Conservation (phyloP, 2,888 invertebrate species). For the Acrocera orbiculus region DNA sequence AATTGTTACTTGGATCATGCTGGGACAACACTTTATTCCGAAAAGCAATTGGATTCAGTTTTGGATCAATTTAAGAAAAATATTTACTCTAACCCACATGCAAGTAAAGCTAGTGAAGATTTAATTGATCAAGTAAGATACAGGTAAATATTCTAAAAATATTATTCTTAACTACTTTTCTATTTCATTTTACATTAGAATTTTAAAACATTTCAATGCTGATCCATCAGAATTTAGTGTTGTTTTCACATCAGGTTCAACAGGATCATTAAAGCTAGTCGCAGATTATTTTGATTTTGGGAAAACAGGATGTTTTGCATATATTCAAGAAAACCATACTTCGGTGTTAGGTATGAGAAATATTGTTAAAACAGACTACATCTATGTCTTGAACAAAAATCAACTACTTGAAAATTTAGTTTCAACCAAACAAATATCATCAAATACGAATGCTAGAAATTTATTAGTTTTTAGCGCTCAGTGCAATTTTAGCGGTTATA, state of each 20-base stretch:
- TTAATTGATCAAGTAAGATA: conserved; percentile 67
- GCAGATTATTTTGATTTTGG: conserved; percentile 61
- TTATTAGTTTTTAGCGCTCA: conserved; percentile 80
- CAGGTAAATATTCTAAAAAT: conserved; percentile 32
- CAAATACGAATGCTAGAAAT: conserved; percentile 28
- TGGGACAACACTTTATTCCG: conserved; percentile 67
- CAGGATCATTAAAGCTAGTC: conserved; percentile 64
- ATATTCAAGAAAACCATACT: conserved; percentile 84
- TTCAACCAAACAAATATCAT: conserved; percentile 7
- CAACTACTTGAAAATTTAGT: conserved; percentile 34
- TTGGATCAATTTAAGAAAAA: conserved; percentile 48
- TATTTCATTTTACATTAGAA: conserved; percentile 32
- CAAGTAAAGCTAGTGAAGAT: conserved; percentile 66
- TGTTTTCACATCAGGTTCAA: conserved; percentile 90
- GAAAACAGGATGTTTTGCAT: conserved; percentile 47
- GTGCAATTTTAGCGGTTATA: conserved; percentile 86
- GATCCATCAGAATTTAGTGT: conserved; percentile 62
- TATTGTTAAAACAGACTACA: conserved; percentile 41
- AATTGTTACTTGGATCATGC: conserved; percentile 78
- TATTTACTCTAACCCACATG: conserved; percentile 83
- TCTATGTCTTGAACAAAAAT: conserved; percentile 40
- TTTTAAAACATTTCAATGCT: conserved; percentile 74
- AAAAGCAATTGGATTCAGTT: conserved; percentile 48
- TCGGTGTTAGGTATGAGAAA: conserved; percentile 87
- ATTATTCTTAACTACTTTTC: background rate